A percentile compares a stretch with the other conserved stretches of the same genome.
Conservation (phyloP, 2,797 vertebrate species). For the Anolis apletophallus region DNA sequence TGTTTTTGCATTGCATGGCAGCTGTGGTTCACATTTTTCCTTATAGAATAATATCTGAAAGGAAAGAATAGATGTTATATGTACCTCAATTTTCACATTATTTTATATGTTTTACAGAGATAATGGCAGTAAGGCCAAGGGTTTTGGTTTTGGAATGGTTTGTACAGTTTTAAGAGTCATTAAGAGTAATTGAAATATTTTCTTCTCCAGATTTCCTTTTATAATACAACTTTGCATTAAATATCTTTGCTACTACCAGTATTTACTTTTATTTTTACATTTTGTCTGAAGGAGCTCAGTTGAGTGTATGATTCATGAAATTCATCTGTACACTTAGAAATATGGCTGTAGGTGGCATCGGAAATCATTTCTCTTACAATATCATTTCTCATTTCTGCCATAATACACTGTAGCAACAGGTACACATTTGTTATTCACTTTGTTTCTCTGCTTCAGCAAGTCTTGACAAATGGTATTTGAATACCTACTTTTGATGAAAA, state of each 20-base stretch:
- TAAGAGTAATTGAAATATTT: conserved; percentile 45
- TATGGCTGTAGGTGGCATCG: conserved; percentile 30
- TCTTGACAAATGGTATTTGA: conserved; percentile 52
- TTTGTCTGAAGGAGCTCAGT: conserved; percentile 51
- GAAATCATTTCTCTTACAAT: conserved; percentile 46
- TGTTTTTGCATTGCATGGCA: not conserved
- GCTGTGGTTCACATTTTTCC: not conserved
- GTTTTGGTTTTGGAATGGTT: conserved; percentile 39
- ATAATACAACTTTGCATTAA: conserved; percentile 44
- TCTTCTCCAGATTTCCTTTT: conserved; percentile 25
- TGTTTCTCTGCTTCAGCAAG: conserved; percentile 44
- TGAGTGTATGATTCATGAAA: conserved; percentile 54
- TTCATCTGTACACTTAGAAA: conserved; percentile 18
- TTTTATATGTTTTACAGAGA: conserved; percentile 19
- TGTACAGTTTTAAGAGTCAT: conserved; percentile 55
- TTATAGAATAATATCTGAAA: not conserved
- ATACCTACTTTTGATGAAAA: conserved; percentile 59
- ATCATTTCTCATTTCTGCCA: conserved; percentile 47
- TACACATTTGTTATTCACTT: conserved; percentile 33
- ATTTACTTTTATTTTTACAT: conserved; percentile 48
- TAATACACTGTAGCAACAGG: conserved; percentile 33
- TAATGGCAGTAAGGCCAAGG: conserved; percentile 28
- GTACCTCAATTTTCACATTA: not conserved
- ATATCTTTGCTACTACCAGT: conserved; percentile 28
- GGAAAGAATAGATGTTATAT: not conserved